Conservation (phyloP, 1,140 invertebrate species). For the Monomorium pharaonis region DNA sequence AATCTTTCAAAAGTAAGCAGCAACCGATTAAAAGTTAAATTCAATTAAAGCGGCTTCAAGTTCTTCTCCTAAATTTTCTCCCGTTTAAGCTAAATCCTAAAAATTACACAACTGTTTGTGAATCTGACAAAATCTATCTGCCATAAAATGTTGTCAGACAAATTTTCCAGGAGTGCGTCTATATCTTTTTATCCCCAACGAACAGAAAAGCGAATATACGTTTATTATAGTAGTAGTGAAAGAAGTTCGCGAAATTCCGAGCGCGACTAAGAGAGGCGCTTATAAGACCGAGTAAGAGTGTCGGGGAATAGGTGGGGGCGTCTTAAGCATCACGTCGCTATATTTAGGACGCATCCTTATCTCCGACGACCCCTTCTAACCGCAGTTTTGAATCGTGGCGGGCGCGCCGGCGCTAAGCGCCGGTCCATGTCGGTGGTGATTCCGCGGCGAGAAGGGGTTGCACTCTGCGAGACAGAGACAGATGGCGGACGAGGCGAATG, state of each 20-base stretch:
- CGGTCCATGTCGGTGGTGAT: constrained; percentile 64
- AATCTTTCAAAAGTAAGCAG: neutral
- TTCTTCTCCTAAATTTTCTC: neutral
- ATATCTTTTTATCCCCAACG: constrained; percentile 1
- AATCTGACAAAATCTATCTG: neutral
- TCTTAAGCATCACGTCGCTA: constrained; percentile 68
- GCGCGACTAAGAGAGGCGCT: constrained; percentile 57
- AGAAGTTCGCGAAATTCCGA: constrained; percentile 34
- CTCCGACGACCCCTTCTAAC: constrained; percentile 76
- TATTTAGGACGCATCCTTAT: constrained; percentile 77
- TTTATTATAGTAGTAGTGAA: constrained; percentile 34
- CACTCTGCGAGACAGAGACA: constrained; percentile 35
- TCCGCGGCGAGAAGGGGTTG: constrained; percentile 58
- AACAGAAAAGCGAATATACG: neutral
- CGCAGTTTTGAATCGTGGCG: constrained; percentile 79
- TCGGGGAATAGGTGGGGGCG: constrained; percentile 35
- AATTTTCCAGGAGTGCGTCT: neutral
- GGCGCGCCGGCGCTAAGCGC: constrained; percentile 72
- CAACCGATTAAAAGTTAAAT: neutral
- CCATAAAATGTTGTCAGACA: neutral
- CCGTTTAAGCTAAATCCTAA: neutral
- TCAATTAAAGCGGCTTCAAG: neutral
- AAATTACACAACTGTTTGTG: neutral
- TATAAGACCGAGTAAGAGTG: constrained; percentile 46
- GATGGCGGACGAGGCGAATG: neutral